Percentiles rank a stretch among this genome's conserved stretches.
Conservation (phyloP, 2,797 vertebrate species). For the Macropus fuliginosus region DNA sequence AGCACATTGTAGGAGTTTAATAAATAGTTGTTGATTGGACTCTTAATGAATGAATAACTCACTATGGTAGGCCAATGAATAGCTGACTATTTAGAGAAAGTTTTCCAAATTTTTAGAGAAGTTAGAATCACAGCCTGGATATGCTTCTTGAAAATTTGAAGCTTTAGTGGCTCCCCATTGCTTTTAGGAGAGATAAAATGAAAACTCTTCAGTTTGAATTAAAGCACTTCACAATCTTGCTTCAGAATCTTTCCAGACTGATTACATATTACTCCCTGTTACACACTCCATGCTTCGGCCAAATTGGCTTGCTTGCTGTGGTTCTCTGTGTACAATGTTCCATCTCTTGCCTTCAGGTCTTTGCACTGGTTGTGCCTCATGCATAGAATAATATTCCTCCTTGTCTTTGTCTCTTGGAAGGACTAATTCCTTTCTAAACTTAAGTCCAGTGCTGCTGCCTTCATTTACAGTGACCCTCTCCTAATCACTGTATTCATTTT, state of each 20-base stretch:
- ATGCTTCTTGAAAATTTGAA: not conserved
- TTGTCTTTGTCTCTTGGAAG: not conserved
- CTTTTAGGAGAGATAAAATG: not conserved
- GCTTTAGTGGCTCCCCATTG: not conserved
- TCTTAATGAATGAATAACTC: constrained; percentile 27
- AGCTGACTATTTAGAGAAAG: constrained; percentile 1
- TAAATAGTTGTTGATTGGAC: not conserved
- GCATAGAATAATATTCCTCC: not conserved
- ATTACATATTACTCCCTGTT: not conserved
- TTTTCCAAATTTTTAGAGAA: constrained; percentile 23
- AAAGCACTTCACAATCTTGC: not conserved
- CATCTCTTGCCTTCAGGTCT: not conserved
- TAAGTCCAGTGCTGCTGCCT: not conserved
- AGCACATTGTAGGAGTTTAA: not conserved
- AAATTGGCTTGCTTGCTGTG: not conserved
- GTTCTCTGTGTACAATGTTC: not conserved
- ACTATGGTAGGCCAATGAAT: not conserved
- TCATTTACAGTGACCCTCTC: not conserved
- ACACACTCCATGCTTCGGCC: not conserved
- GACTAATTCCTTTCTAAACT: not conserved
- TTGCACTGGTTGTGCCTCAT: not conserved
- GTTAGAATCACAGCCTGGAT: not conserved
- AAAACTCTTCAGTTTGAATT: not conserved
- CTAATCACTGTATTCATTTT: not conserved
- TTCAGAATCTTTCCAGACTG: not conserved